A percentile compares a stretch with the other conserved stretches of the same genome.
These are phyloP conservation scores for Argynnis bischoffii DNA, from an alignment of 2,888 invertebrate species.

Conservation along the genomic window DNA sequence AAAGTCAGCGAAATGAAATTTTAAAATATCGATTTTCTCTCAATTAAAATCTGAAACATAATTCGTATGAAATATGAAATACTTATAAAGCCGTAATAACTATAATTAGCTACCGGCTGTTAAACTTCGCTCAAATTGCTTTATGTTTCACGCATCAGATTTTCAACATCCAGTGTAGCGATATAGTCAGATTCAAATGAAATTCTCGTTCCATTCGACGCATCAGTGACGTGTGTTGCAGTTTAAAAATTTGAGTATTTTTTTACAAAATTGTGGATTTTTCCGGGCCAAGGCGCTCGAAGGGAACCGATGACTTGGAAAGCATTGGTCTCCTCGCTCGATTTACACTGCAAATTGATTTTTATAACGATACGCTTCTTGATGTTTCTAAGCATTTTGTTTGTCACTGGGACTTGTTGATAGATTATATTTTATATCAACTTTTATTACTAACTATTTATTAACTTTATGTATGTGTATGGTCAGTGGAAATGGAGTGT, in stretches of 20 bases:
- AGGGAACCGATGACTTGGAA: constrained; percentile 75
- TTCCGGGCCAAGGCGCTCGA: constrained; percentile 69
- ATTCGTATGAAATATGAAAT: constrained; percentile 13
- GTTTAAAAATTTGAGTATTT: constrained; percentile 44
- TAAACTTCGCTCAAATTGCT: constrained; percentile 31
- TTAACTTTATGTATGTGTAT: constrained; percentile 2
- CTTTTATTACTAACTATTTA: background rate
- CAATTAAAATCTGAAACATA: constrained; percentile 12
- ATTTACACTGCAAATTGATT: constrained; percentile 80
- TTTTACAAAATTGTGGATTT: constrained; percentile 64
- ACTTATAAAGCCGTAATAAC: constrained; percentile 22
- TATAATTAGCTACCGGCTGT: constrained; percentile 25
- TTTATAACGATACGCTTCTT: constrained; percentile 59
- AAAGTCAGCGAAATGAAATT: constrained; percentile 9
- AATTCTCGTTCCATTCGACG: constrained; percentile 36
- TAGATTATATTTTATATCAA: constrained; percentile 34
- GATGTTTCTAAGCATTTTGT: constrained; percentile 50
- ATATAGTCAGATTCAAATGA: constrained; percentile 38
- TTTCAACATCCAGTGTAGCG: constrained; percentile 36
- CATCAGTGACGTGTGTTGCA: constrained; percentile 36
- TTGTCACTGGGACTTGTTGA: constrained; percentile 44
- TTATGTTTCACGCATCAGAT: constrained; percentile 39
- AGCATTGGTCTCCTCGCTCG: constrained; percentile 74
- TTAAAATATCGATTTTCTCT: constrained; percentile 14
- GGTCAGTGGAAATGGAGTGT: constrained; percentile 16